These are phyloP conservation scores for Heliangelus exortis DNA, from an alignment of 2,797 vertebrate species.

Conservation along the genomic window DNA sequence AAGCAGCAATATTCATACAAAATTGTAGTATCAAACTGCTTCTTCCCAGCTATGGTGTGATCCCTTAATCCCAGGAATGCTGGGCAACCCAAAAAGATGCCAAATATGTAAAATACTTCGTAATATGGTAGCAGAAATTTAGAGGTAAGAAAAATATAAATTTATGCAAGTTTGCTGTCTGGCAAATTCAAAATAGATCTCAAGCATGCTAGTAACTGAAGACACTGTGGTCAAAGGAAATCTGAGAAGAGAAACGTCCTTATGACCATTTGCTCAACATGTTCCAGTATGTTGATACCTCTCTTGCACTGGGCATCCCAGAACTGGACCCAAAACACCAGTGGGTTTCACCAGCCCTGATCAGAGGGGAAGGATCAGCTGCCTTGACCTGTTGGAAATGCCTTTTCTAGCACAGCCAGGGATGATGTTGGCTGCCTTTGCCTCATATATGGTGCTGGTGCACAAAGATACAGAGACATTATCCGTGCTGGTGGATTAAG, in stretches of 20 bases:
- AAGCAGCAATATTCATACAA: background rate
- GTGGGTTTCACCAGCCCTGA: background rate
- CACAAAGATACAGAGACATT: background rate
- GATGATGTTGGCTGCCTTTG: background rate
- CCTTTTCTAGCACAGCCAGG: background rate
- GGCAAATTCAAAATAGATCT: background rate
- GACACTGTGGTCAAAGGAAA: background rate
- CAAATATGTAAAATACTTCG: background rate
- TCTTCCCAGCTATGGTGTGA: background rate
- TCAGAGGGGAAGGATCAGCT: background rate
- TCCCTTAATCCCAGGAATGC: background rate
- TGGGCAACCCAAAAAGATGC: background rate
- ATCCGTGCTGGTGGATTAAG: background rate
- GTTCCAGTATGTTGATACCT: background rate
- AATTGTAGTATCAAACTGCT: background rate
- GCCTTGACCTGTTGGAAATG: background rate
- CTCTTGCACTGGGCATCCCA: background rate
- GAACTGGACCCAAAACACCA: background rate
- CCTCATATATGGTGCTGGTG: background rate
- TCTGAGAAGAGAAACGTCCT: background rate
- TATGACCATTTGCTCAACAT: background rate
- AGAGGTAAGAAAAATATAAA: background rate
- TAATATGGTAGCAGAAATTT: background rate
- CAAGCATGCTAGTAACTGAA: background rate
- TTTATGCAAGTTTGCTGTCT: background rate